A percentile compares a stretch with the other conserved stretches of the same genome.
Evolutionary conservation across 2,797 vertebrate genomes (phyloP).

Genomic region (Alca torda): DNA sequence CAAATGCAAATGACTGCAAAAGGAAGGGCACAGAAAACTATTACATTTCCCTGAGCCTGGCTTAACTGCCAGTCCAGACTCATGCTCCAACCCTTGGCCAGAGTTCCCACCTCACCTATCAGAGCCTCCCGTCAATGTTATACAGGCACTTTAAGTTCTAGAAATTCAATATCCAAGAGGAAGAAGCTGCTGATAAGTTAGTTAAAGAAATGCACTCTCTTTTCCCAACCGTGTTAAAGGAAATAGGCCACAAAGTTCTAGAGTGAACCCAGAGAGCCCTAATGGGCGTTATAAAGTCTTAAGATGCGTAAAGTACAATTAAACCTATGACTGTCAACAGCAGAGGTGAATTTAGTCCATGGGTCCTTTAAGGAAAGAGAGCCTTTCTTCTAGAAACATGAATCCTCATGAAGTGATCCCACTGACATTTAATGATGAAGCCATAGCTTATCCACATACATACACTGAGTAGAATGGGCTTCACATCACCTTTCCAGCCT

Average conservation of each 20-base stretch:
- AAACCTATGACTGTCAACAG: neutral
- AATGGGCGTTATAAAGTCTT: neutral
- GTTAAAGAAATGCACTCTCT: neutral
- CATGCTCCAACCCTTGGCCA: neutral
- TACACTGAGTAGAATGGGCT: neutral
- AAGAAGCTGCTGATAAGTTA: neutral
- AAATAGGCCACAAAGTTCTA: neutral
- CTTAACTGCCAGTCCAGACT: neutral
- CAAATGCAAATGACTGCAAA: neutral
- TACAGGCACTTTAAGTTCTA: neutral
- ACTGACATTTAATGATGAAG: neutral
- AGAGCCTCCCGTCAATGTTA: neutral
- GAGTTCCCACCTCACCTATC: neutral
- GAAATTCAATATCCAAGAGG: neutral
- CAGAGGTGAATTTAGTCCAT: neutral
- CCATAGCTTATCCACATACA: neutral
- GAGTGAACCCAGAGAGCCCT: neutral
- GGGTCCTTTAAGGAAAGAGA: neutral
- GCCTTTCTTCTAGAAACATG: neutral
- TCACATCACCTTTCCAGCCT: neutral
- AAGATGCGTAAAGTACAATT: neutral
- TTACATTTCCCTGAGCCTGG: neutral
- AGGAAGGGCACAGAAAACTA: neutral
- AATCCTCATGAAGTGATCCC: neutral
- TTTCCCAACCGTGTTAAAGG: neutral